Evolutionary conservation across 2,888 invertebrate species (phyloP).

Genomic region (Cryptocheilus praepositus): DNA sequence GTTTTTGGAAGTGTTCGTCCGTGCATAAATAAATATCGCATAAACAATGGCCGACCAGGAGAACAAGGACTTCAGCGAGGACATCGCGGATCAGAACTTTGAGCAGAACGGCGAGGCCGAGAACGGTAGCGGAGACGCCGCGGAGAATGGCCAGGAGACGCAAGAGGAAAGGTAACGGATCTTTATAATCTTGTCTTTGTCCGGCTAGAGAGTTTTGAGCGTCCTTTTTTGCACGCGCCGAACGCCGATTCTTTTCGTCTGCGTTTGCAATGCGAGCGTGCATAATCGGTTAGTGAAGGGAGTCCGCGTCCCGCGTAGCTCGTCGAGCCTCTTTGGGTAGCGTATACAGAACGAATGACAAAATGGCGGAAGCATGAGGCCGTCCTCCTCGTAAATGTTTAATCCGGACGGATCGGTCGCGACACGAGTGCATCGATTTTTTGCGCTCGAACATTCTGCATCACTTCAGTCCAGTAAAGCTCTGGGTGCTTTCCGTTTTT

Average conservation of each 20-base stretch:
- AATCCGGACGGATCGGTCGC: conserved; percentile 61
- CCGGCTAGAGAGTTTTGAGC: conserved; percentile 10
- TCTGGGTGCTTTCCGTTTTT: conserved; percentile 39
- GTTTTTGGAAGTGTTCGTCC: conserved; percentile 28
- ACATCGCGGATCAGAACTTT: conserved; percentile 78
- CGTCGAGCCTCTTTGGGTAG: too few species aligned
- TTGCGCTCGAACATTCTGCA: conserved; percentile 22
- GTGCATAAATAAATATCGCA: conserved; percentile 29
- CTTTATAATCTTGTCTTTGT: conserved; percentile 20
- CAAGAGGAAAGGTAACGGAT: conserved; percentile 73
- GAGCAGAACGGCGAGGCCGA: conserved; percentile 78
- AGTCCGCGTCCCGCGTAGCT: conserved; percentile 15
- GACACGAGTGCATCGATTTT: conserved; percentile 26
- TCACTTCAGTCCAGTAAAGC: conserved; percentile 31
- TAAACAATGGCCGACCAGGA: conserved; percentile 71
- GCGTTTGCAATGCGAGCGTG: conserved; percentile 12
- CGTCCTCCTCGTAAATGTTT: conserved; percentile 25
- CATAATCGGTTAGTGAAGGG: conserved; percentile 8
- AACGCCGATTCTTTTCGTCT: conserved; percentile 7
- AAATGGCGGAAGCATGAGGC: conserved; percentile 55
- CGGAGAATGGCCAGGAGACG: conserved; percentile 80
- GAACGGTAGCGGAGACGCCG: conserved; percentile 82
- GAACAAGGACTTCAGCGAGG: conserved; percentile 74
- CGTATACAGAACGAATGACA: conserved; percentile 41
- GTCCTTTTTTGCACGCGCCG: conserved; percentile 7